Percentiles rank a stretch among this genome's conserved stretches.
These are phyloP conservation scores for Leptinotarsa undecemlineata DNA, from an alignment of 1,140 invertebrate species.

Conservation along the genomic window DNA sequence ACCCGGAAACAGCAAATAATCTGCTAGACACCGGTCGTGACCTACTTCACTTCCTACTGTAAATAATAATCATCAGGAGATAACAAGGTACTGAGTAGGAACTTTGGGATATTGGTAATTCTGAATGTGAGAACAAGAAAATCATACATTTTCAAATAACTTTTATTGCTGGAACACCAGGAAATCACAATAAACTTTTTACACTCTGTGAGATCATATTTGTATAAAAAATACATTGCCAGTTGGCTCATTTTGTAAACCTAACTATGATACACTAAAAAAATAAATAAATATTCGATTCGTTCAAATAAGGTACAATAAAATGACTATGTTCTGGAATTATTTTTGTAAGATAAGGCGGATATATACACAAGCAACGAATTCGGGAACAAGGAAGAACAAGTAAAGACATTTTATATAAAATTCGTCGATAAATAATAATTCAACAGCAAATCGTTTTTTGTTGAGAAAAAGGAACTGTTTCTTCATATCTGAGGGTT, in stretches of 20 bases:
- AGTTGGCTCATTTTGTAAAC: conserved; percentile 21
- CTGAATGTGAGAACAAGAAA: too few relatives aligned
- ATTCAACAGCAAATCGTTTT: too few relatives aligned
- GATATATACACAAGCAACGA: conserved; percentile 11
- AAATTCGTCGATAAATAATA: not conserved
- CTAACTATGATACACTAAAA: conserved; percentile 40
- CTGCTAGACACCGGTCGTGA: too few relatives aligned
- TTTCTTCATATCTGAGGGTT: too few relatives aligned
- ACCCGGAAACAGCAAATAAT: too few relatives aligned
- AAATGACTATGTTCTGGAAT: conserved; percentile 45
- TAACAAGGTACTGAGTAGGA: too few relatives aligned
- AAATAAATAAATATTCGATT: conserved; percentile 32
- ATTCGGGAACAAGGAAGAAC: conserved; percentile 9
- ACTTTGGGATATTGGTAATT: too few relatives aligned
- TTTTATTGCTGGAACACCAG: conserved; percentile 32
- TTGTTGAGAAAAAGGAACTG: too few relatives aligned
- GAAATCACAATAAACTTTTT: conserved; percentile 38
- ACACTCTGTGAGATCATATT: conserved; percentile 39
- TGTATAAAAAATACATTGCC: conserved; percentile 40
- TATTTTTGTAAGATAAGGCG: conserved; percentile 5
- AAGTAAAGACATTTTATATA: not conserved
- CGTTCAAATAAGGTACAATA: conserved; percentile 41
- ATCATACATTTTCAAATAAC: conserved; percentile 9
- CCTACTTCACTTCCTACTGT: too few relatives aligned
- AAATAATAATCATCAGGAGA: too few relatives aligned